These are phyloP conservation scores for Minunthozetes semirufus DNA, from an alignment of 2,888 invertebrate species.

Conservation along the genomic window DNA sequence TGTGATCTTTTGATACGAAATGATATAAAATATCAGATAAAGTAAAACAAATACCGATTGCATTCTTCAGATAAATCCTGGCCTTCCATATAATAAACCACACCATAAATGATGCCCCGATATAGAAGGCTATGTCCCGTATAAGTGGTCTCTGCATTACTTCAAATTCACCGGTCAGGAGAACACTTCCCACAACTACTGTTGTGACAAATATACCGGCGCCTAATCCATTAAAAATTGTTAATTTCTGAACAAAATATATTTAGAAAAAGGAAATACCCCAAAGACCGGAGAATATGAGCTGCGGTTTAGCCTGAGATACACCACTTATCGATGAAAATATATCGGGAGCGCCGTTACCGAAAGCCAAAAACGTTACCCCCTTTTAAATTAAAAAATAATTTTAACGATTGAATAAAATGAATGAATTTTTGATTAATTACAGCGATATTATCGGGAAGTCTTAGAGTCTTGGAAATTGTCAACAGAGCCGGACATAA, in stretches of 20 bases:
- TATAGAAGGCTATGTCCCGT: slow-evolving; percentile 54
- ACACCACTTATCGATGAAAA: slow-evolving; percentile 58
- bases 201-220: slow-evolving; percentile 59
- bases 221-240: slow-evolving; percentile 48
- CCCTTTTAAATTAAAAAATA: slow-evolving; percentile 48
- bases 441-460: slow-evolving; percentile 55
- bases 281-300: slow-evolving; percentile 49
- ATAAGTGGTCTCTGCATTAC: slow-evolving; percentile 53
- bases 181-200: slow-evolving; percentile 56
- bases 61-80: slow-evolving; percentile 52
- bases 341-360: slow-evolving; percentile 64
- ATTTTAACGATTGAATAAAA: not conserved
- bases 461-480: slow-evolving; percentile 50
- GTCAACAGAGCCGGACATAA: slow-evolving; percentile 55
- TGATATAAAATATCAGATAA: not conserved
- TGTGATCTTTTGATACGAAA: not conserved
- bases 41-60: slow-evolving; percentile 47
- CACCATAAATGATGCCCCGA: slow-evolving; percentile 53
- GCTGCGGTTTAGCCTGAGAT: slow-evolving; percentile 46
- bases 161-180: slow-evolving; percentile 55
- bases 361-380: slow-evolving; percentile 63
- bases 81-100: slow-evolving; percentile 52
- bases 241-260: not conserved
- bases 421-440: not conserved
- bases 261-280: slow-evolving; percentile 44